Conservation (phyloP, 2,113 vertebrate genomes). For the Aplodontia rufa region DNA sequence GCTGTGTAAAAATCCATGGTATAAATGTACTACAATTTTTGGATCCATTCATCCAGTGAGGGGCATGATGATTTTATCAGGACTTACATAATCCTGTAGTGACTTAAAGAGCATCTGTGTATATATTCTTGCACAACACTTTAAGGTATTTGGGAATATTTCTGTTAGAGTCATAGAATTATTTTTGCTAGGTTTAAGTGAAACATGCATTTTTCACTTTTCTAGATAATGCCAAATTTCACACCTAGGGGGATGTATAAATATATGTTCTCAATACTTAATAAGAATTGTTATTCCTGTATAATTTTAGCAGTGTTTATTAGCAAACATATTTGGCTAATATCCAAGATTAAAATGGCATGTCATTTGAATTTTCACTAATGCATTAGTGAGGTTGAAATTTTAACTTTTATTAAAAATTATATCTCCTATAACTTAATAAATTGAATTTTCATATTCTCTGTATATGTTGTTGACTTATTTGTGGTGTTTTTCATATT, state of each 20-base stretch:
- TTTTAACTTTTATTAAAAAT: neutral
- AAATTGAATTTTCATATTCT: neutral
- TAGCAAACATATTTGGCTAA: neutral
- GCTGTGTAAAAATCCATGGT: too few species aligned
- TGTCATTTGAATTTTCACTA: constrained; percentile 1
- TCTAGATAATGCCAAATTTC: neutral
- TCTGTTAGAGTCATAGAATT: neutral
- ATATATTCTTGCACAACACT: neutral
- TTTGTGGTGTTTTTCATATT: neutral
- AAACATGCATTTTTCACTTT: neutral
- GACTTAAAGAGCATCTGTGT: neutral
- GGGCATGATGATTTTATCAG: neutral
- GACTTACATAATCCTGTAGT: neutral
- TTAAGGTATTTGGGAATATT: neutral
- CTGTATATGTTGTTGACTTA: neutral
- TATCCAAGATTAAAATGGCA: neutral
- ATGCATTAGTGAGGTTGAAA: constrained; percentile 8
- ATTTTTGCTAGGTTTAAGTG: neutral
- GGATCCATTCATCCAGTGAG: too few species aligned
- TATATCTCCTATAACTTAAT: neutral
- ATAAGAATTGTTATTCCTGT: neutral
- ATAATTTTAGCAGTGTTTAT: neutral
- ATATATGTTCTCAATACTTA: neutral
- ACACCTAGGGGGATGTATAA: neutral
- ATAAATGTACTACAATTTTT: too few species aligned